Evolutionary conservation across 2,888 invertebrate species (phyloP).

Genomic region (Eristalis intricaria): DNA sequence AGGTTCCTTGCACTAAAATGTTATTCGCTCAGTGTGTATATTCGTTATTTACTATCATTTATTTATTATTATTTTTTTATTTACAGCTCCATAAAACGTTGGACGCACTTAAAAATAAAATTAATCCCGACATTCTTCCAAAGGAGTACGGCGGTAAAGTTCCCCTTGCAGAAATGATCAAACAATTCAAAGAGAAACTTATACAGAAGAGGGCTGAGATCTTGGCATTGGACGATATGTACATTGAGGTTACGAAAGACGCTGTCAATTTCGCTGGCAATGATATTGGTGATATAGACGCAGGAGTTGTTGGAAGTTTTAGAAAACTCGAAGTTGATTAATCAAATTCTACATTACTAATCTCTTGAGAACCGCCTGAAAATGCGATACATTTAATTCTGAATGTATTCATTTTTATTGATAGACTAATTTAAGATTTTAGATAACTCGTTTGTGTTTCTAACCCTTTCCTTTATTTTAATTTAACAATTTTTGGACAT

Average conservation of each 20-base stretch:
- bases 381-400: slow-evolving; percentile 18
- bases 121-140: slow-evolving; percentile 89
- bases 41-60: not conserved
- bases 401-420: slow-evolving; percentile 48
- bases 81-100: slow-evolving; percentile 88
- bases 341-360: not conserved
- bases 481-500: slow-evolving; percentile 12
- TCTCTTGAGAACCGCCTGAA: not conserved
- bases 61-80: slow-evolving; percentile 18
- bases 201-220: slow-evolving; percentile 85
- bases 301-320: slow-evolving; percentile 91
- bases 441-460: slow-evolving; percentile 21
- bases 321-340: slow-evolving; percentile 92
- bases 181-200: slow-evolving; percentile 86
- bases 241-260: slow-evolving; percentile 85
- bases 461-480: slow-evolving; percentile 32
- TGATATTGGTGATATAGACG: slow-evolving; percentile 86
- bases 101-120: slow-evolving; percentile 87
- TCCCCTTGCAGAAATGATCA: slow-evolving; percentile 90
- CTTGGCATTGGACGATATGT: slow-evolving; percentile 89
- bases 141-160: slow-evolving; percentile 94
- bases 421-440: slow-evolving; percentile 23
- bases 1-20: too few relatives aligned
- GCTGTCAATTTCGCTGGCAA: slow-evolving; percentile 83
- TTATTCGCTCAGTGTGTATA: too few relatives aligned